Percentiles rank a stretch among this genome's conserved stretches.
Evolutionary conservation across 64 coral and sea anemone species (phyloP).

Genomic region (Dendrophyllia cribrosa): DNA sequence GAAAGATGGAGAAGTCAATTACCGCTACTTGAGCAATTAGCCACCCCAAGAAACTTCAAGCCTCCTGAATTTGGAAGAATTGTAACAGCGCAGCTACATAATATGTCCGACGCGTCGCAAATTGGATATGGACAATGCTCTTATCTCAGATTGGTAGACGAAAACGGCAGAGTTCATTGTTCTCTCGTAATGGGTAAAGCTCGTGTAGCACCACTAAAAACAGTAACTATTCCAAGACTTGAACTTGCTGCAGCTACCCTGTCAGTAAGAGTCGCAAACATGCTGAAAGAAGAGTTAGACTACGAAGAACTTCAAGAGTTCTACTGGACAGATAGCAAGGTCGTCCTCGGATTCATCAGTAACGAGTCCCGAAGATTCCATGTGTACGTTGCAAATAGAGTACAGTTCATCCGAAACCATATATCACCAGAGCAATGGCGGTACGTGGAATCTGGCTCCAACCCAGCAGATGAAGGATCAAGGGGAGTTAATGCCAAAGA

Average conservation of each 20-base stretch:
- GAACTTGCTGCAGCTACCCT: slow-evolving; percentile 62
- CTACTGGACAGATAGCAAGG: slow-evolving; percentile 51
- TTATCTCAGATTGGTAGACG: slow-evolving; percentile 36
- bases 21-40: background rate
- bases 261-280: slow-evolving; percentile 41
- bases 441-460: slow-evolving; percentile 21
- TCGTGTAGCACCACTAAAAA: slow-evolving; percentile 42
- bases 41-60: slow-evolving; percentile 35
- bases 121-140: slow-evolving; percentile 63
- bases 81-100: slow-evolving; percentile 28
- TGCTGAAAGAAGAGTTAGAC: slow-evolving; percentile 52
- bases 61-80: slow-evolving; percentile 43
- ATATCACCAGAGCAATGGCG: slow-evolving; percentile 46
- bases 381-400: slow-evolving; percentile 34
- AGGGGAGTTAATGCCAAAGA: slow-evolving; percentile 48
- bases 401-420: slow-evolving; percentile 32
- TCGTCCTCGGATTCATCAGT: slow-evolving; percentile 38
- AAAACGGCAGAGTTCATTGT: slow-evolving; percentile 37
- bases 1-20: slow-evolving; percentile 51
- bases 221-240: slow-evolving; percentile 48
- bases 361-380: slow-evolving; percentile 52
- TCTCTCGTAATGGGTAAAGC: slow-evolving; percentile 50
- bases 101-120: slow-evolving; percentile 47
- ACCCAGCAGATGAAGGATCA: slow-evolving; percentile 54
- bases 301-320: slow-evolving; percentile 42